These are phyloP conservation scores for Lipophrys pholis DNA, from an alignment of 2,113 vertebrate genomes.

Conservation along the genomic window DNA sequence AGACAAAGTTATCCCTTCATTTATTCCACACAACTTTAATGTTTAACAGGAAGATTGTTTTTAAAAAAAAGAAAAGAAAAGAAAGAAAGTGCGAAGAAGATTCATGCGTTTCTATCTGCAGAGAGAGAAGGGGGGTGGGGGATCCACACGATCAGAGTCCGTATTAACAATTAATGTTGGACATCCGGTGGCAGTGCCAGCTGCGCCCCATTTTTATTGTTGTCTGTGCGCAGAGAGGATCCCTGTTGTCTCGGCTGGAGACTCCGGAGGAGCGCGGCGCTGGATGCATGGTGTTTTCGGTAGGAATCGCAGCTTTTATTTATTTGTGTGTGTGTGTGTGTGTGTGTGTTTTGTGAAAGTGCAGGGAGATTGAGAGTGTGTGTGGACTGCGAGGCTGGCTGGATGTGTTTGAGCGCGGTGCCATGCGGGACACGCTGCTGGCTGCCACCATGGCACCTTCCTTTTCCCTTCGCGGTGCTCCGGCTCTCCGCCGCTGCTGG, in stretches of 20 bases:
- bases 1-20: slow-evolving; percentile 37
- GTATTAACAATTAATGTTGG: slow-evolving; percentile 77
- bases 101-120: background rate
- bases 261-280: slow-evolving; percentile 30
- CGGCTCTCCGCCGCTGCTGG: slow-evolving; percentile 29
- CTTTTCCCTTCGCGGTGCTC: slow-evolving; percentile 4
- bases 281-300: slow-evolving; percentile 8
- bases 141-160: slow-evolving; percentile 49
- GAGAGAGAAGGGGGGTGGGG: slow-evolving; percentile 2
- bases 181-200: slow-evolving; percentile 81
- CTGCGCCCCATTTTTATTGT: slow-evolving; percentile 80
- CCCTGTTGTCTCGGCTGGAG: slow-evolving; percentile 62
- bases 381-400: background rate
- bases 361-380: background rate
- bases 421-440: slow-evolving; percentile 69
- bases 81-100: background rate
- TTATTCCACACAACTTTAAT: slow-evolving; percentile 37
- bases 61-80: no score
- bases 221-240: slow-evolving; percentile 68
- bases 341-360: background rate
- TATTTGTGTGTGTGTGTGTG: no score
- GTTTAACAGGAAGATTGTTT: background rate
- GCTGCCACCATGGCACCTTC: slow-evolving; percentile 65
- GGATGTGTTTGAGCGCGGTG: slow-evolving; percentile 40
- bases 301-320: slow-evolving; percentile 20